Evolutionary conservation across 2,888 invertebrate genomes (phyloP).

Genomic region (Zaprionus obscuricornis): DNA sequence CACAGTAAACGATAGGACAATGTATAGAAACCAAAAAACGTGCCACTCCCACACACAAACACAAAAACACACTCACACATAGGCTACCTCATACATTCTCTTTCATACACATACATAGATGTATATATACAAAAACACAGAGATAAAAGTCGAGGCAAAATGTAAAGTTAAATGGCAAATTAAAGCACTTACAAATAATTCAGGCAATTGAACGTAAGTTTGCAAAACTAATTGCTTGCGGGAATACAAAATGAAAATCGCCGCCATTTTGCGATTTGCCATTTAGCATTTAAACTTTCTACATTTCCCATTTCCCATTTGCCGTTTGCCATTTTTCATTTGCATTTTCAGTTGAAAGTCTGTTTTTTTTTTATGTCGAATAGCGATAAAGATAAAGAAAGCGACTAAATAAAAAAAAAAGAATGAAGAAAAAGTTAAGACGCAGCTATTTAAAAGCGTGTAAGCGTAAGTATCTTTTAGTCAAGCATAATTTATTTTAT

Average conservation of each 20-base stretch:
- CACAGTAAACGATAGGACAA: too few species aligned
- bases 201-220: slow-evolving; percentile 57
- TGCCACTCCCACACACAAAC: slow-evolving; percentile 25
- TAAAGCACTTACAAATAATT: slow-evolving; percentile 54
- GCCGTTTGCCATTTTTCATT: slow-evolving; percentile 32
- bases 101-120: not conserved
- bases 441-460: slow-evolving; percentile 16
- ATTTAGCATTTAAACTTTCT: too few species aligned
- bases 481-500: slow-evolving; percentile 57
- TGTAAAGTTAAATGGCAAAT: slow-evolving; percentile 32
- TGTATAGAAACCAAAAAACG: too few species aligned
- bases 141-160: slow-evolving; percentile 3
- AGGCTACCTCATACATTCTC: too few species aligned
- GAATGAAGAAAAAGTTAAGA: not conserved
- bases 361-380: slow-evolving; percentile 24
- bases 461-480: slow-evolving; percentile 28
- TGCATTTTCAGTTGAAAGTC: slow-evolving; percentile 33
- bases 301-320: too few species aligned
- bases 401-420: slow-evolving; percentile 3
- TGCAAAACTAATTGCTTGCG: slow-evolving; percentile 63
- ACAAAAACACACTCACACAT: too few species aligned
- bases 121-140: slow-evolving; percentile 4
- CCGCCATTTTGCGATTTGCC: too few species aligned
- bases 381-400: not conserved
- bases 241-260: slow-evolving; percentile 39